These are phyloP conservation scores for Myripristis murdjan DNA, from an alignment of 2,797 vertebrate genomes.

Conservation along the genomic window DNA sequence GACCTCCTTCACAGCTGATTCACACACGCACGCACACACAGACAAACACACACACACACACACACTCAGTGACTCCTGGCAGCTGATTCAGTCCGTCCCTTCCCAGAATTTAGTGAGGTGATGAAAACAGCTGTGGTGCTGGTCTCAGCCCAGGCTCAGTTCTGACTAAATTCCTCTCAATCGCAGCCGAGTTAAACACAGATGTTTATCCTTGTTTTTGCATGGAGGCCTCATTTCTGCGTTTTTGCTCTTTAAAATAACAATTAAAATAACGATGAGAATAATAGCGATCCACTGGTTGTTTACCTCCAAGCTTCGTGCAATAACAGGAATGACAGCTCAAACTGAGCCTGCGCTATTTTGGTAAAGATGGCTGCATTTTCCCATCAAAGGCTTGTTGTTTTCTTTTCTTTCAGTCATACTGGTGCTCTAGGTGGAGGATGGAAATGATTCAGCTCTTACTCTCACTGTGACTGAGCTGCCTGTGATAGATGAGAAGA, in stretches of 20 bases:
- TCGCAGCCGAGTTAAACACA: slow-evolving; percentile 17
- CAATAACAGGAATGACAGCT: background rate
- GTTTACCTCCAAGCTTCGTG: background rate
- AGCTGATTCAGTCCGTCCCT: slow-evolving; percentile 50
- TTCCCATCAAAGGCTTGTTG: slow-evolving; percentile 30
- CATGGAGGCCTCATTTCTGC: slow-evolving; percentile 40
- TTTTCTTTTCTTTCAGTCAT: slow-evolving; percentile 41
- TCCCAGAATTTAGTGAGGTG: slow-evolving; percentile 60
- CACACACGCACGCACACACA: slow-evolving; percentile 14
- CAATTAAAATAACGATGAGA: background rate
- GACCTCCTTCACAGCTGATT: slow-evolving; percentile 70
- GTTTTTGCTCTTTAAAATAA: slow-evolving; percentile 4
- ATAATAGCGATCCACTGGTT: background rate
- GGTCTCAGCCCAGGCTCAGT: slow-evolving; percentile 50
- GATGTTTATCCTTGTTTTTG: slow-evolving; percentile 25
- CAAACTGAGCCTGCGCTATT: slow-evolving; percentile 9
- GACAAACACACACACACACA: slow-evolving; percentile 1
- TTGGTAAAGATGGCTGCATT: slow-evolving; percentile 14
- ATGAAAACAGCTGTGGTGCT: slow-evolving; percentile 67
- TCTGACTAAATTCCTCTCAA: slow-evolving; percentile 42
- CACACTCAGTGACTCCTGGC: slow-evolving; percentile 68
- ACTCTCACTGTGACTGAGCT: slow-evolving; percentile 56
- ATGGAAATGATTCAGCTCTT: slow-evolving; percentile 42
- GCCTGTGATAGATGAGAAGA: background rate
- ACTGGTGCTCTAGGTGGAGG: slow-evolving; percentile 41